phyloP scores from a whole-genome alignment of 2,888 invertebrate species.

The Hymenopus coronatus region DNA sequence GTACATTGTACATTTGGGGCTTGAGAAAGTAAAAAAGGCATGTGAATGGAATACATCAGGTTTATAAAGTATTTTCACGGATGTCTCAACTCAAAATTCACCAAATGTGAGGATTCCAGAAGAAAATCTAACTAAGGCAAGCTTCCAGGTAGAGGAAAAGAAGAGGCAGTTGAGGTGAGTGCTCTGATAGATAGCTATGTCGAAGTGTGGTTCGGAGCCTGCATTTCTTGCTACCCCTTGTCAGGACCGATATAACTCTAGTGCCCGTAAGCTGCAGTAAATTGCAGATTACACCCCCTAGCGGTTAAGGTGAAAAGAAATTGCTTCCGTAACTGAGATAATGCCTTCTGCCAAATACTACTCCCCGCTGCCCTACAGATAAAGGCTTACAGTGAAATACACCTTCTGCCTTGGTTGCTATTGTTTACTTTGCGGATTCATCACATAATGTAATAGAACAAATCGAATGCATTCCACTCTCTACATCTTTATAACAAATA shows the following conservation, averaged over 20 bases:
- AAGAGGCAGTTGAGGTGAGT: neutral
- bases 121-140: too few species aligned
- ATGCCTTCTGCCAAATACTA: neutral
- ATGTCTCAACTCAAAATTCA: too few species aligned
- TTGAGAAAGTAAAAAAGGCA: too few species aligned
- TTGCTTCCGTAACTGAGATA: neutral
- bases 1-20: too few species aligned
- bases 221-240: neutral
- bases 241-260: neutral
- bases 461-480: too few species aligned
- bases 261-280: slow-evolving; percentile 14
- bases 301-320: neutral
- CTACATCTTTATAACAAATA: too few species aligned
- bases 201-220: neutral
- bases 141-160: neutral
- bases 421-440: too few species aligned
- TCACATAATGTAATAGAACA: too few species aligned
- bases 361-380: neutral
- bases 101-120: too few species aligned
- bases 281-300: neutral
- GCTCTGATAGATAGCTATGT: slow-evolving; percentile 16
- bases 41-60: too few species aligned
- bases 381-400: neutral
- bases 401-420: too few species aligned
- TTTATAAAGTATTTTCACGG: too few species aligned